phyloP scores from a whole-genome alignment of 2,797 vertebrate genomes.

The Smutsia temminckii region DNA sequence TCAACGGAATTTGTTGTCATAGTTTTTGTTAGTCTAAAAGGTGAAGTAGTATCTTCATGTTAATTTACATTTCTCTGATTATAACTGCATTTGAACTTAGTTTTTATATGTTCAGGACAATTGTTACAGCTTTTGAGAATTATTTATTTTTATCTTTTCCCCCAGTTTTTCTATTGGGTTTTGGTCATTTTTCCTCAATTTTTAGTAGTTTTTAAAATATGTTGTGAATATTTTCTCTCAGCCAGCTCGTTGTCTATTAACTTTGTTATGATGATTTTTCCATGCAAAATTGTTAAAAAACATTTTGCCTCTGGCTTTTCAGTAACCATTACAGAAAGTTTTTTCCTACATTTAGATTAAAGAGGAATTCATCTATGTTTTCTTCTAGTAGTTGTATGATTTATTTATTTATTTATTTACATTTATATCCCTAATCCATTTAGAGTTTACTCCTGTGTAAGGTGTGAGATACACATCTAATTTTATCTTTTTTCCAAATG shows the following conservation, averaged over 20 bases:
- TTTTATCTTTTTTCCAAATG: not conserved
- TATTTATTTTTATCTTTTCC: not conserved
- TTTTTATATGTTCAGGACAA: not conserved
- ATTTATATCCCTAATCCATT: not conserved
- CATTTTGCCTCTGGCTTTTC: conserved; percentile 9
- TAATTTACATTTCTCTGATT: conserved; percentile 7
- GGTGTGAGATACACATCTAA: not conserved
- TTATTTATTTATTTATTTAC: not conserved
- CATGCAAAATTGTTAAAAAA: not conserved
- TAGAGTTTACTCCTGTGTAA: not conserved
- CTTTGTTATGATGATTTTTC: not conserved
- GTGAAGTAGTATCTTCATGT: not conserved
- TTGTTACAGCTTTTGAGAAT: not conserved
- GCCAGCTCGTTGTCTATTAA: not conserved
- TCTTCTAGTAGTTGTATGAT: not conserved
- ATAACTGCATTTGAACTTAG: not conserved
- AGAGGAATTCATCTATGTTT: conserved; percentile 18
- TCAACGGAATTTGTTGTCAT: not conserved
- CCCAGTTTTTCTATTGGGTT: not conserved
- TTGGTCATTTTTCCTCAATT: not conserved
- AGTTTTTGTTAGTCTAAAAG: not conserved
- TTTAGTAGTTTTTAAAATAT: not conserved
- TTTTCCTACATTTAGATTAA: not conserved
- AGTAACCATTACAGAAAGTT: not conserved
- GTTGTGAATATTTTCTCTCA: not conserved